Percentiles rank a stretch among this genome's conserved stretches.
Evolutionary conservation across 1,140 invertebrate species (phyloP).

Genomic region (Drosophila albomicans): DNA sequence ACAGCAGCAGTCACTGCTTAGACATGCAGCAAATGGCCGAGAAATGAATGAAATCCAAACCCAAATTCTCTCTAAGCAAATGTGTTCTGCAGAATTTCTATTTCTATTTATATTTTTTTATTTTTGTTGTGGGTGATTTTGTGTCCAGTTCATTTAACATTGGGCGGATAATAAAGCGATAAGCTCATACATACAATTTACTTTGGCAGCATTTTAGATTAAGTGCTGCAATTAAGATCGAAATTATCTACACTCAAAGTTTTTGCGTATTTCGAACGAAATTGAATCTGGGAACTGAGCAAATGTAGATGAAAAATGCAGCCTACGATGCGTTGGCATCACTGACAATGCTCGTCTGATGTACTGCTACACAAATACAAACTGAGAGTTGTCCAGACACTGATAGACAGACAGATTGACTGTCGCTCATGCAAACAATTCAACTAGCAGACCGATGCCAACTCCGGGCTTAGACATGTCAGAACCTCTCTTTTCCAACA

Average conservation of each 20-base stretch:
- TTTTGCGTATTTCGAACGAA: neutral
- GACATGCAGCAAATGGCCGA: conserved; percentile 74
- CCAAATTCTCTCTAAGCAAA: conserved; percentile 5
- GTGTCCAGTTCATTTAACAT: conserved; percentile 1
- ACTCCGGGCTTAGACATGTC: conserved; percentile 47
- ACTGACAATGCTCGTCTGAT: conserved; percentile 58
- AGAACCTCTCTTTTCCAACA: conserved; percentile 27
- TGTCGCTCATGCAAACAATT: conserved; percentile 13
- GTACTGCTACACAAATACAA: conserved; percentile 44
- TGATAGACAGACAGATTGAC: conserved; percentile 16
- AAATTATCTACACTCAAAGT: neutral
- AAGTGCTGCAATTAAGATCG: neutral
- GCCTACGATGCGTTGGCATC: conserved; percentile 30
- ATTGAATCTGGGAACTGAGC: conserved; percentile 9
- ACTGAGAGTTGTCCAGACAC: conserved; percentile 13
- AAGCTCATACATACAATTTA: neutral
- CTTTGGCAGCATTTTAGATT: neutral
- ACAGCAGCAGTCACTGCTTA: conserved; percentile 41
- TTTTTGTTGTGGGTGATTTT: conserved; percentile 20
- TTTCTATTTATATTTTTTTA: neutral
- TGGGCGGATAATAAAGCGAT: neutral
- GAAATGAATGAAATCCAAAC: conserved; percentile 58
- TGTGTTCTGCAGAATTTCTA: conserved; percentile 39
- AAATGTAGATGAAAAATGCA: conserved; percentile 48
- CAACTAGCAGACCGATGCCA: conserved; percentile 31